phyloP scores from a whole-genome alignment of 2,888 invertebrate species.

The Nephrotoma guestfalica region DNA sequence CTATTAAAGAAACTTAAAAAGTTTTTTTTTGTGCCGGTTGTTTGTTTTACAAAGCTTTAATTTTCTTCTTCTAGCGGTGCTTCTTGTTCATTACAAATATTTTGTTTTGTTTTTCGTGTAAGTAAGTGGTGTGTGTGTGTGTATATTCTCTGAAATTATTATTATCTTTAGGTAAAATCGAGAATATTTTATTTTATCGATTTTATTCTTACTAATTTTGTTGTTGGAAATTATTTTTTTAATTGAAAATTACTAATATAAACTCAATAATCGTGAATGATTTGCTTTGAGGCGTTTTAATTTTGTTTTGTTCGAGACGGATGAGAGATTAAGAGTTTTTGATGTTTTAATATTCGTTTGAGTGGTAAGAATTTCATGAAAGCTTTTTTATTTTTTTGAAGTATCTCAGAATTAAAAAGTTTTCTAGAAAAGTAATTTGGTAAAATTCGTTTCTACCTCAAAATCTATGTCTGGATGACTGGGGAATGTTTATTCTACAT shows the following conservation, averaged over 20 bases:
- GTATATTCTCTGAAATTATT: not conserved
- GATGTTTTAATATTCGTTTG: too few relatives aligned
- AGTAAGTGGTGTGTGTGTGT: not conserved
- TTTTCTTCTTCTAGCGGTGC: not conserved
- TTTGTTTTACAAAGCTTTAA: not conserved
- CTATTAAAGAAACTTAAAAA: not conserved
- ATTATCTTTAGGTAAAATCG: not conserved
- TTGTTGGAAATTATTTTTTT: not conserved
- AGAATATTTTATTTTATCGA: not conserved
- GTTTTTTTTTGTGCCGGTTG: not conserved
- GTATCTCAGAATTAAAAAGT: too few relatives aligned
- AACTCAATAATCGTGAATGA: not conserved
- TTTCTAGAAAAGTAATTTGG: too few relatives aligned
- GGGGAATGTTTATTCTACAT: too few relatives aligned
- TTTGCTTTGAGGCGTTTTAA: not conserved
- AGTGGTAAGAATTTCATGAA: too few relatives aligned
- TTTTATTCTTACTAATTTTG: not conserved
- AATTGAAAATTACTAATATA: not conserved
- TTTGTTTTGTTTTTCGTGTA: not conserved
- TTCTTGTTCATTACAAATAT: not conserved
- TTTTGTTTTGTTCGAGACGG: not conserved
- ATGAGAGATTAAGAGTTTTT: too few relatives aligned
- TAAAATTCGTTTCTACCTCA: too few relatives aligned
- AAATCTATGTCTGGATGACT: too few relatives aligned
- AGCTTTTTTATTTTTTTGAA: too few relatives aligned